phyloP scores from a whole-genome alignment of 1,140 invertebrate species.

The Drosophila seguyi region DNA sequence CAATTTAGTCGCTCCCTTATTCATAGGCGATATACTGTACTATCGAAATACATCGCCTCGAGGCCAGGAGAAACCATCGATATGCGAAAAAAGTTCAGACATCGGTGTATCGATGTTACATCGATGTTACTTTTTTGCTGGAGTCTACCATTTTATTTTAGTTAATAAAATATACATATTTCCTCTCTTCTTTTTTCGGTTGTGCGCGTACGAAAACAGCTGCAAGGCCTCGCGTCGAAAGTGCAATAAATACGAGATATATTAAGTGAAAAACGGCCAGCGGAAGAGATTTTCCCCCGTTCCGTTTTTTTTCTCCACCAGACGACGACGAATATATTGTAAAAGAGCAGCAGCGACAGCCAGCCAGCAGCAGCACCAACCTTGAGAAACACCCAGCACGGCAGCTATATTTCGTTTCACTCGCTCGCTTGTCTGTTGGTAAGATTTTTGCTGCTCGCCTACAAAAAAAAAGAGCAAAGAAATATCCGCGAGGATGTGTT shows the following conservation, averaged over 20 bases:
- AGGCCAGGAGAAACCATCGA: background rate
- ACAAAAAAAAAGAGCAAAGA: background rate
- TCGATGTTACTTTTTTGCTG: slow-evolving; percentile 50
- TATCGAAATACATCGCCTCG: background rate
- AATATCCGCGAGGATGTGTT: slow-evolving; percentile 35
- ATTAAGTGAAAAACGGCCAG: slow-evolving; percentile 40
- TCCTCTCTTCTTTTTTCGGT: slow-evolving; percentile 67
- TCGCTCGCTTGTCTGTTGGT: slow-evolving; percentile 64
- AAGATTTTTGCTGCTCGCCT: slow-evolving; percentile 43
- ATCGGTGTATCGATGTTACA: slow-evolving; percentile 17
- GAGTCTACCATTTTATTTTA: slow-evolving; percentile 81
- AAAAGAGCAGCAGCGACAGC: slow-evolving; percentile 49
- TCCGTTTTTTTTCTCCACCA: slow-evolving; percentile 68
- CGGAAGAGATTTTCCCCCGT: slow-evolving; percentile 62
- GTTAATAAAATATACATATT: slow-evolving; percentile 79
- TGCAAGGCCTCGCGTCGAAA: slow-evolving; percentile 46
- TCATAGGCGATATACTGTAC: background rate
- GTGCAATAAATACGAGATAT: slow-evolving; percentile 27
- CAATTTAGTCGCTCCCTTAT: background rate
- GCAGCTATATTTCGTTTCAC: slow-evolving; percentile 64
- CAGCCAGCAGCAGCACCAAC: slow-evolving; percentile 47
- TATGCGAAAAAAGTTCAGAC: background rate
- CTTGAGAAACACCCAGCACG: slow-evolving; percentile 77
- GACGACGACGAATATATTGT: slow-evolving; percentile 60
- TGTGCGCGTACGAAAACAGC: slow-evolving; percentile 61